Evolutionary conservation across 2,888 invertebrate genomes (phyloP).

Genomic region (Rhingia rostrata): DNA sequence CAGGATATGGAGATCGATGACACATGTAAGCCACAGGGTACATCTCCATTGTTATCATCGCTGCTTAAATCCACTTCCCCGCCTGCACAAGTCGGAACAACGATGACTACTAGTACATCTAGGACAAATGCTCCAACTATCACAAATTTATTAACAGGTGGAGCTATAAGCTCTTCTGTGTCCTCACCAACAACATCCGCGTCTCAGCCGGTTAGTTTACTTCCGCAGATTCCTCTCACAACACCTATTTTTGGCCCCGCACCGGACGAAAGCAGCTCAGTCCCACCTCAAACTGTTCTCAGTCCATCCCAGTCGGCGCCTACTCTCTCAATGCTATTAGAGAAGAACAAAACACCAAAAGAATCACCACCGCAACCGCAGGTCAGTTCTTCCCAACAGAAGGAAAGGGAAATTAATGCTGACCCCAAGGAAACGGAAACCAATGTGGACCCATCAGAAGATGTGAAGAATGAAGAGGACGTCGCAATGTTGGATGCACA

Average conservation of each 20-base stretch:
- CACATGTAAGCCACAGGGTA: constrained; percentile 81
- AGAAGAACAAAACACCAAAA: constrained; percentile 82
- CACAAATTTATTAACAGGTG: constrained; percentile 82
- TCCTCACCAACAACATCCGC: constrained; percentile 74
- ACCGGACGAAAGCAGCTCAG: constrained; percentile 41
- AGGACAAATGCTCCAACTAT: constrained; percentile 82
- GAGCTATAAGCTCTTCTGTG: constrained; percentile 77
- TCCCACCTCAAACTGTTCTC: constrained; percentile 80
- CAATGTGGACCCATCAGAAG: neutral
- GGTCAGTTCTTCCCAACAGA: neutral
- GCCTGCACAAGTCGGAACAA: constrained; percentile 80
- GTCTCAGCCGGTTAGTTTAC: constrained; percentile 76
- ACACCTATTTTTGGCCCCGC: constrained; percentile 81
- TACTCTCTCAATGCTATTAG: constrained; percentile 89
- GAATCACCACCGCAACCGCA: constrained; percentile 22
- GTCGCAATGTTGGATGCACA: constrained; percentile 12
- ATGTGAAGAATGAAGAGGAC: constrained; percentile 31
- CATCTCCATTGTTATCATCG: constrained; percentile 91
- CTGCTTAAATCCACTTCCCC: constrained; percentile 89
- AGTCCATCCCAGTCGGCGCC: constrained; percentile 89
- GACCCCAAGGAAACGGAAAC: neutral
- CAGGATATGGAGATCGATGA: constrained; percentile 78
- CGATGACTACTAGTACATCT: constrained; percentile 76
- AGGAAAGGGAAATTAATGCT: constrained; percentile 33
- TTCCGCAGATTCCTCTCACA: constrained; percentile 75